phyloP scores from a whole-genome alignment of 2,888 invertebrate genomes.

The Latrodectus elegans region DNA sequence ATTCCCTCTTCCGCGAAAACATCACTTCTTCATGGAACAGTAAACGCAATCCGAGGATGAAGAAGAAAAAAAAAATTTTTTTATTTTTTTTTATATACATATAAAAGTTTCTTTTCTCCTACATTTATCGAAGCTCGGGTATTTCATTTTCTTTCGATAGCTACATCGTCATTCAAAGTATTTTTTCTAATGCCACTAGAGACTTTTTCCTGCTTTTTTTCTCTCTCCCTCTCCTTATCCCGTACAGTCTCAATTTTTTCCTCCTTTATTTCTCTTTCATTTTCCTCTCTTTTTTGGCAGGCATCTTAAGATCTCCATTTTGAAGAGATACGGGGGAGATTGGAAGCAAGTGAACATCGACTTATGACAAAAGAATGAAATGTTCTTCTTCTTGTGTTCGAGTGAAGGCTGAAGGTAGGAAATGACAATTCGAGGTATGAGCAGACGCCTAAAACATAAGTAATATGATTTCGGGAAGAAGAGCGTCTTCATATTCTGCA shows the following conservation, averaged over 20 bases:
- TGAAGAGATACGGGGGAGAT: constrained; percentile 35
- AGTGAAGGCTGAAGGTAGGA: background rate
- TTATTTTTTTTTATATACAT: constrained; percentile 8
- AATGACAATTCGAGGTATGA: background rate
- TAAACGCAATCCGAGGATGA: constrained; percentile 33
- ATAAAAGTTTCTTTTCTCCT: constrained; percentile 13
- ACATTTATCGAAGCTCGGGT: constrained; percentile 36
- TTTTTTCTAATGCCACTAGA: constrained; percentile 38
- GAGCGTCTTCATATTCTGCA: too few relatives aligned
- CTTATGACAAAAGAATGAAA: background rate
- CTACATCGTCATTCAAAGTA: constrained; percentile 30
- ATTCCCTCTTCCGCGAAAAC: constrained; percentile 12
- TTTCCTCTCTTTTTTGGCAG: background rate
- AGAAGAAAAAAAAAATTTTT: constrained; percentile 5
- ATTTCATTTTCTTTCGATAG: constrained; percentile 42
- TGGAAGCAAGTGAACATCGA: constrained; percentile 23
- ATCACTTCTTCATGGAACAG: constrained; percentile 41
- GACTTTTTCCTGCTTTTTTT: constrained; percentile 17
- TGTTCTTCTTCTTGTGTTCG: background rate
- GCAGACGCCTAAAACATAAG: too few relatives aligned
- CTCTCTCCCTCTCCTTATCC: background rate
- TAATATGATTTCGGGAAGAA: too few relatives aligned
- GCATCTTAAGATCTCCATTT: constrained; percentile 9
- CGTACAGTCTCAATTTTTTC: background rate
- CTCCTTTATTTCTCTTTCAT: background rate